Evolutionary conservation across 1,140 invertebrate genomes (phyloP).

Genomic region (Drosophila nannoptera): DNA sequence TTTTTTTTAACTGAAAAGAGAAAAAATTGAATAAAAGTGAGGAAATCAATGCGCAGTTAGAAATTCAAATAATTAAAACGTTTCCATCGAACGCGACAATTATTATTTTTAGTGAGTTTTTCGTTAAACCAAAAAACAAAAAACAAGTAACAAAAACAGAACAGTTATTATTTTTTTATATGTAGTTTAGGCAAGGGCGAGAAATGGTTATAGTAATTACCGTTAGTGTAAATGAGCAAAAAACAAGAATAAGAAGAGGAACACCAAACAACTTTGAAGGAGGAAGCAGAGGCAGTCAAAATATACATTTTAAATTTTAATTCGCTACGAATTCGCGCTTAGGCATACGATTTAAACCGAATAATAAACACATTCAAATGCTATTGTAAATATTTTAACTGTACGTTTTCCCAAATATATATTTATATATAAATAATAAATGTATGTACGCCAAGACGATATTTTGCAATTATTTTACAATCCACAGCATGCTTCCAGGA

Average conservation of each 20-base stretch:
- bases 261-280: conserved; percentile 2
- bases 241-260: conserved; percentile 2
- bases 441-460: conserved; percentile 49
- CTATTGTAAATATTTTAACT: conserved; percentile 74
- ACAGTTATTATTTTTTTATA: conserved; percentile 17
- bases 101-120: conserved; percentile 19
- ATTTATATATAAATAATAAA: conserved; percentile 62
- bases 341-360: conserved; percentile 22
- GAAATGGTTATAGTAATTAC: conserved; percentile 31
- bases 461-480: background rate
- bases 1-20: conserved; percentile 30
- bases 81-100: conserved; percentile 5
- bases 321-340: conserved; percentile 30
- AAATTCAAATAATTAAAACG: conserved; percentile 25
- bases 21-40: conserved; percentile 61
- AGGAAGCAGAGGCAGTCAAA: conserved; percentile 12
- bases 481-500: background rate
- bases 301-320: conserved; percentile 9
- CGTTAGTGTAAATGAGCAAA: conserved; percentile 13
- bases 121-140: conserved; percentile 48
- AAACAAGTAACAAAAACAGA: conserved; percentile 20
- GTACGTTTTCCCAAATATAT: conserved; percentile 53
- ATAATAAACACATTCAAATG: conserved; percentile 30
- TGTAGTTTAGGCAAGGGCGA: conserved; percentile 26
- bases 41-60: conserved; percentile 25